Evolutionary conservation across 2,113 vertebrate genomes (phyloP).

Genomic region (Macquaria ambigua): DNA sequence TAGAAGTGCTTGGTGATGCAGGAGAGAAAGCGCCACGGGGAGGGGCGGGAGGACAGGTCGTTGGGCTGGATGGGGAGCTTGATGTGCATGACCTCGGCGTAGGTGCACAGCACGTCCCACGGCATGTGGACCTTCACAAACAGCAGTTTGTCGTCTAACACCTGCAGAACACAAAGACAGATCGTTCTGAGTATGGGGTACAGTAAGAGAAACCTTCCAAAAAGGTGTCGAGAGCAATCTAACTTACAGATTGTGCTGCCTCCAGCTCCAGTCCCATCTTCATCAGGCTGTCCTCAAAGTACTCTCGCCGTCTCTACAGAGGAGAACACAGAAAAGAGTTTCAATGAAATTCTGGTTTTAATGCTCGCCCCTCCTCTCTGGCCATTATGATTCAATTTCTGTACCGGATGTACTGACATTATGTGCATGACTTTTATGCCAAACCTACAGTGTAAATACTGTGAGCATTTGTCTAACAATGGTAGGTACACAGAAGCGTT

Average conservation of each 20-base stretch:
- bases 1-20: slow-evolving; percentile 89
- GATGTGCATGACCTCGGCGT: slow-evolving; percentile 94
- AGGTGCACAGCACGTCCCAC: slow-evolving; percentile 91
- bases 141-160: slow-evolving; percentile 86
- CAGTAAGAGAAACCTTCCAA: accelerated
- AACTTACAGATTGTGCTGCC: slow-evolving; percentile 89
- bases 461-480: background rate
- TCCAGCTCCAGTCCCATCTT: slow-evolving; percentile 91
- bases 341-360: background rate
- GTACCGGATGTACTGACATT: background rate
- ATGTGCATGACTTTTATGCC: background rate
- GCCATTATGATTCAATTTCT: background rate
- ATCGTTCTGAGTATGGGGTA: too few species aligned
- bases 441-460: slow-evolving; percentile 3
- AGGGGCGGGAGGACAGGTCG: slow-evolving; percentile 84
- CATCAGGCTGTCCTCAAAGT: slow-evolving; percentile 91
- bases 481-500: background rate
- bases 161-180: slow-evolving; percentile 73
- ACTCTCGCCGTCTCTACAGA: slow-evolving; percentile 88
- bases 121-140: slow-evolving; percentile 94
- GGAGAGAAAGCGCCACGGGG: slow-evolving; percentile 87
- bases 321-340: slow-evolving; percentile 14
- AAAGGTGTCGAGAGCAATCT: too few species aligned
- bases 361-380: background rate
- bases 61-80: slow-evolving; percentile 90